Conservation (phyloP, 1,140 invertebrate species). For the Brachionus asplanchnoidis region DNA sequence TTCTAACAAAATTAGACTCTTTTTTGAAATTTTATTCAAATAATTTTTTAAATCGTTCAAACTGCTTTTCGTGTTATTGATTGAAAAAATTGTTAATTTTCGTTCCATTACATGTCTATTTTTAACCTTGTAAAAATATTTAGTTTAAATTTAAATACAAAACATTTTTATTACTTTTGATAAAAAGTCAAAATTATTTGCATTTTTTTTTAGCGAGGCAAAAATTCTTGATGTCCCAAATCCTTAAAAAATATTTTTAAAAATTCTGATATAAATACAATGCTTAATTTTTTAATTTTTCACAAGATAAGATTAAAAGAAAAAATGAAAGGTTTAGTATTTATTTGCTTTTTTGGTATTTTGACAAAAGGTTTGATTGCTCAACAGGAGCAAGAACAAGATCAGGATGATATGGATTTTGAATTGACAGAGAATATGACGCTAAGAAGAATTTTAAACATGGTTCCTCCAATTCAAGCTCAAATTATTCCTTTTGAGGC, state of each 20-base stretch:
- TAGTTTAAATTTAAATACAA: too few species aligned
- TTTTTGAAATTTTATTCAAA: background rate
- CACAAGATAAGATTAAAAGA: background rate
- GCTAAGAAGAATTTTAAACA: background rate
- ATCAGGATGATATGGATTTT: background rate
- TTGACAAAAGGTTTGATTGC: background rate
- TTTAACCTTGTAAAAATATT: background rate
- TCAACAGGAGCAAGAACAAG: background rate
- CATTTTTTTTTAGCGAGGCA: background rate
- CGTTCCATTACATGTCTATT: background rate
- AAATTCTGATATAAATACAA: conserved; percentile 1
- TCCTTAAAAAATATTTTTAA: background rate
- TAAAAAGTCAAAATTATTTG: background rate
- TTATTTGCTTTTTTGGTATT: background rate
- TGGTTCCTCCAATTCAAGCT: background rate
- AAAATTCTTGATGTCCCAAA: background rate
- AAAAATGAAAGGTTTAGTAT: background rate
- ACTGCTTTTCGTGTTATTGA: background rate
- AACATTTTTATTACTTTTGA: background rate
- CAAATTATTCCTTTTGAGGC: background rate
- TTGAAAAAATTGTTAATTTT: background rate
- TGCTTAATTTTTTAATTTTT: background rate
- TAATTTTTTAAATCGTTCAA: background rate
- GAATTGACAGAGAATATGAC: background rate
- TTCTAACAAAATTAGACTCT: conserved; percentile 20